Base-by-base conservation (phyloP, 2,888 invertebrate genomes). In the Eucriotettix oculatus region DNA sequence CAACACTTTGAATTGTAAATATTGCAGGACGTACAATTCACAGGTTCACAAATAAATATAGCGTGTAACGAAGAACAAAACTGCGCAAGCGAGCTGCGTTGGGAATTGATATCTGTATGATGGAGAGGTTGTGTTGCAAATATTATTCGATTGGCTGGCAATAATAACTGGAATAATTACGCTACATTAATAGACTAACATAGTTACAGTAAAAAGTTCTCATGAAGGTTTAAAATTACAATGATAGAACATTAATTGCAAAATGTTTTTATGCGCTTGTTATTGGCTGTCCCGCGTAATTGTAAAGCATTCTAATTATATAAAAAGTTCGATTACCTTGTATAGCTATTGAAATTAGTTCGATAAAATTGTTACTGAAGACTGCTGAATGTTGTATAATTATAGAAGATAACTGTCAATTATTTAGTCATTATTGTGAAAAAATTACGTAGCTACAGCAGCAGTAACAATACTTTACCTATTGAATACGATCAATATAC, bases 1-100 rank as follows among this genome's bases (percentile, higher is more conserved):
- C n/a, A n/a, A n/a, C 41, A 41, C 41, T 55, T 55, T 55, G 55
- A 55, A 55, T 55, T 55, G 55, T 55, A 55, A 55, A 55, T 55
- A 55, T 40, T 41, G 55, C 29, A 55, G 40, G 41, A 55, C 42
- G 41, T 16, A 41, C 55, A 48, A 48, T n/a, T 14, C 48, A 48
- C n/a, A 14, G 48, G 29, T 29, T 9, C 48, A 48, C n/a, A 48
- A 48, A 48, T 48, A 48, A 48, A 48, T 48, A 48, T 14, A 48
- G 12, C n/a, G 9, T 48, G 48, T 48, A 48, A 48, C 48, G 48
- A 29, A 29, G 29, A 29, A 29, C 29, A 29, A 29, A 29, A 29
- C 29, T 29, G 29, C 29, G 7, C 29, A 29, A 29, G 48, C n/a
- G 48, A 14, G 48, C n/a, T 48, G 48, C n/a, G 48, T 48, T 48